phyloP scores from a whole-genome alignment of 1,140 invertebrate genomes.

The Zelostemma sp. region DNA sequence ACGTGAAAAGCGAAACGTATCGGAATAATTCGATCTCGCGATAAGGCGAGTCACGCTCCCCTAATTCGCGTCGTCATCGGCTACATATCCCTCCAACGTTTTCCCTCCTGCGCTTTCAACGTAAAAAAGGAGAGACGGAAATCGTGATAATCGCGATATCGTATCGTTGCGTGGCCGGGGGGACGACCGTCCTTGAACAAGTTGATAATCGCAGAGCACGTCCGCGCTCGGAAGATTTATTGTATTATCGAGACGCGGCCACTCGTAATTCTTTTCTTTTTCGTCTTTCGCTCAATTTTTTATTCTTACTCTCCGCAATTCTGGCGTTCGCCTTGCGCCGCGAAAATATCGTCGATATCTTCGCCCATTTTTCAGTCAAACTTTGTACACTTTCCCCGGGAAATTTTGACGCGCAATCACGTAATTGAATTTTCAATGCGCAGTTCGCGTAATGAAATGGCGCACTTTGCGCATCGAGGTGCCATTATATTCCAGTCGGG shows the following conservation, averaged over 20 bases:
- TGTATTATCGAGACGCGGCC: constrained; percentile 29
- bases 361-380: background rate
- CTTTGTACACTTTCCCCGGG: no score
- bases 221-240: constrained; percentile 31
- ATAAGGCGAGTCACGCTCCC: constrained; percentile 18
- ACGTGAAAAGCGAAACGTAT: constrained; percentile 1
- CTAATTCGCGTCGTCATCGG: constrained; percentile 24
- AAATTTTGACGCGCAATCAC: background rate
- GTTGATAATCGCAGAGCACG: constrained; percentile 36
- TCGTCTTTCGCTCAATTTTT: constrained; percentile 19
- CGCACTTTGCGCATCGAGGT: constrained; percentile 28
- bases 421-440: background rate
- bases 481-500: constrained; percentile 34
- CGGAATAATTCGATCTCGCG: background rate
- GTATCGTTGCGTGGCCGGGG: constrained; percentile 30
- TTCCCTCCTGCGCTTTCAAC: constrained; percentile 12
- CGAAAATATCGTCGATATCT: constrained; percentile 21
- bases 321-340: constrained; percentile 10
- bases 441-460: constrained; percentile 13
- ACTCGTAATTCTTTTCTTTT: constrained; percentile 32
- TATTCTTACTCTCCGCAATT: constrained; percentile 27
- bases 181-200: constrained; percentile 28
- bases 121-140: constrained; percentile 22
- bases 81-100: constrained; percentile 12
- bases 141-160: constrained; percentile 33